Evolutionary conservation across 2,113 vertebrate genomes (phyloP), one percentile per base, ranked within the genome.

Genomic region (Hypanus sabinus): DNA sequence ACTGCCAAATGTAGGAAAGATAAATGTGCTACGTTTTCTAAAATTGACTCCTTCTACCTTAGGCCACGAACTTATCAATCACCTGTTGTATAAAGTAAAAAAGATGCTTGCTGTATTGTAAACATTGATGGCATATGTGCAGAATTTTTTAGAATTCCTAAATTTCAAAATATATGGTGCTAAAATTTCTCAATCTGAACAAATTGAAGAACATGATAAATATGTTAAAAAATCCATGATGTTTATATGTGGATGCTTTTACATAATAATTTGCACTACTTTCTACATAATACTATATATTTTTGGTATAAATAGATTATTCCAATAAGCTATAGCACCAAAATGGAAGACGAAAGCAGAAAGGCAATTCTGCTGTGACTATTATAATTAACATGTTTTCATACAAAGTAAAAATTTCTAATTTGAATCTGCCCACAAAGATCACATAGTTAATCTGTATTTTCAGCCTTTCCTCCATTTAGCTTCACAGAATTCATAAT

Each of bases 261-360:
- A 73, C 65, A 73, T 36, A 73, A 73, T 92, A 92, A 92, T 93
- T 93, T 93, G 90, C 90, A 93, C 90, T 93, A 93, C 62, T 71
- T 92, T 46, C n/a, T 38, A 92, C 68, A 73, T 46, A 93, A 93
- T 71, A 18, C 85, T 33, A 90, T 33, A n/a, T n/a, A 65, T 27
- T 87, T 62, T 87, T 87, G 60, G 9, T 65, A 20, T 5, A 60
- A 68, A 73, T 65, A 90, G 57, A 18, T 62, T 68, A 90, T 65
- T 90, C 14, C 30, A 38, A 68, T 65, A 68, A 90, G 62, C 85
- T 73, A 73, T 55, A 73, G 30, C 91, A 93, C 65, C 24, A 27
- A 30, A 38, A 12, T 2, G 71, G 33, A 46, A 55, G 36, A 93
- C 55, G 91, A 38, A 12, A 55, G 33, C 68, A 73, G 91, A 24